Evolutionary conservation across 2,113 vertebrate genomes (phyloP).

Genomic region (Craseonycteris thonglongyai): DNA sequence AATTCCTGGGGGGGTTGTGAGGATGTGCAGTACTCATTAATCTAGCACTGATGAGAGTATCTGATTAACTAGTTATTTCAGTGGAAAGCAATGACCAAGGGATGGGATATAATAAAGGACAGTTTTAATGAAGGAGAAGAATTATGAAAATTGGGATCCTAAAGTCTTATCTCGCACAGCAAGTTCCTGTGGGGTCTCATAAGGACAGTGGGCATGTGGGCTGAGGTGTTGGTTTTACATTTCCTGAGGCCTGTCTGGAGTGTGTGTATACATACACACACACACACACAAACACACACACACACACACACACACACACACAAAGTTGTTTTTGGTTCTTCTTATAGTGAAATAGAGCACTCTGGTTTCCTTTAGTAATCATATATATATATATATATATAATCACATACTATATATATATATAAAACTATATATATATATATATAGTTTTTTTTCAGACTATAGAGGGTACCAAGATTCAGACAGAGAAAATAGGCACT

Average conservation of each 20-base stretch:
- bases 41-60: not conserved
- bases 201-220: not conserved
- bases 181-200: not conserved
- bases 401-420: too few species aligned
- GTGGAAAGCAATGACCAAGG: not conserved
- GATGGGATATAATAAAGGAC: not conserved
- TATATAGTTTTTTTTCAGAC: not conserved
- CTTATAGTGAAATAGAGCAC: not conserved
- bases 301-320: not conserved
- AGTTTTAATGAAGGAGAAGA: not conserved
- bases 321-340: not conserved
- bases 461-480: not conserved
- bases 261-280: not conserved
- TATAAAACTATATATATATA: too few species aligned
- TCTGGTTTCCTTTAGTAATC: not conserved
- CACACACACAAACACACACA: not conserved
- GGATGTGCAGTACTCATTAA: not conserved
- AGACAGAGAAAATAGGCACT: not conserved
- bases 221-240: not conserved
- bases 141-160: not conserved
- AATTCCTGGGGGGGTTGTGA: fast-evolving
- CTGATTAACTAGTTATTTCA: not conserved
- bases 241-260: not conserved
- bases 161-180: not conserved
- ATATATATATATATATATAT: too few species aligned